These are phyloP conservation scores for Thermophis baileyi DNA, from an alignment of 2,113 vertebrate species.

Conservation along the genomic window DNA sequence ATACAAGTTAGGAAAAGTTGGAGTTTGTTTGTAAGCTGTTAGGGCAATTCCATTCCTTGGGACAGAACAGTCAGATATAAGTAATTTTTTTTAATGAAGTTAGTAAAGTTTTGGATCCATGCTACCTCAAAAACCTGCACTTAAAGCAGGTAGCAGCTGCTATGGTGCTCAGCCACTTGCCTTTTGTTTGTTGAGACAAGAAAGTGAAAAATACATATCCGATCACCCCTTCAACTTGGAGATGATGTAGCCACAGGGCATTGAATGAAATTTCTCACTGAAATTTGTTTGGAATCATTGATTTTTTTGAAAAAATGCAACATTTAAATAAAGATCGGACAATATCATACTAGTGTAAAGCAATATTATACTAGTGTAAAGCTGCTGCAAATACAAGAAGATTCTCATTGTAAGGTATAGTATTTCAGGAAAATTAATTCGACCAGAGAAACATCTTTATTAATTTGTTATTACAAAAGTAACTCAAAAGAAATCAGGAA, in stretches of 20 bases:
- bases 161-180: background rate
- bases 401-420: background rate
- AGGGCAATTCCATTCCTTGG: background rate
- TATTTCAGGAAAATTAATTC: background rate
- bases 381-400: background rate
- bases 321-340: background rate
- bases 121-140: background rate
- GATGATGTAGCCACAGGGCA: background rate
- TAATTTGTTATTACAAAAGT: background rate
- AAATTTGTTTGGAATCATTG: background rate
- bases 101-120: background rate
- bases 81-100: background rate
- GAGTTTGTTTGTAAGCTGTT: background rate
- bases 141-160: background rate
- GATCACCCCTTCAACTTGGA: background rate
- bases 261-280: background rate
- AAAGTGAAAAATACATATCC: background rate
- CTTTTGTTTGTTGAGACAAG: background rate
- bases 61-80: background rate
- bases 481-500: background rate
- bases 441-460: background rate
- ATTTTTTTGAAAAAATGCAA: background rate
- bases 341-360: background rate
- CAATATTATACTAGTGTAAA: background rate
- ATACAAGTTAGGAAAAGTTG: background rate